Base-by-base conservation (phyloP, 2,888 invertebrate species). In the Caenorhabditis sp. region DNA sequence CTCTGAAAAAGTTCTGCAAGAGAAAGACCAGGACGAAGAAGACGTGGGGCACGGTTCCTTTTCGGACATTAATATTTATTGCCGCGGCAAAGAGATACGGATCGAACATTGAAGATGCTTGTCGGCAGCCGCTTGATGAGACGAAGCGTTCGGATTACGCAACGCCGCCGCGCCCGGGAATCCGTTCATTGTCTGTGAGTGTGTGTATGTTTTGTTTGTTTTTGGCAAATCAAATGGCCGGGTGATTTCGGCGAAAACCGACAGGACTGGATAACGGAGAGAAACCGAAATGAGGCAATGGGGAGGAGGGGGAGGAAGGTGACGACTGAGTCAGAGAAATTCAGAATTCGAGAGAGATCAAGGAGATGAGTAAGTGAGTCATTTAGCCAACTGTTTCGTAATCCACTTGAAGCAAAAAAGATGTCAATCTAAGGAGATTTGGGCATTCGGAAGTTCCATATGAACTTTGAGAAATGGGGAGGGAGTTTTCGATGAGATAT, bases 101-200 rank as follows among this genome's bases (percentile, higher is more conserved):
- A 53, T 51, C 32, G 37, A 58, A 55, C 20, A 53, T 26, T 40
- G 62, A 62, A 60, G 71, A 55, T 71, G 71, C n/a, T 55, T 62
- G 62, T 50, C 28, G 37, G 61, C 51, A 37, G 22, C 47, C 26
- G 53, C n/a, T n/a, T n/a, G n/a, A n/a, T n/a, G n/a, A n/a, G n/a
- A n/a, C n/a, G n/a, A n/a, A n/a, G 15, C 76, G 76, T 76, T 76
- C 76, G 76, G 76, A 76, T 76, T 76, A 35, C 76, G 76, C 51
- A 76, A 76, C 74, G 65, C 62, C 47, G 28, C 62, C 40, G 50
- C 72, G 67, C 40, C 58, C 72, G 67, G 61, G 76, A 74, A 51
- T 74, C 64, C 74, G 64, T 50, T 64, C 55, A 67, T 74, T 67
- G 71, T 53, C 51, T 70, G 51, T 24, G 26, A 24, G 51, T 51